Evolutionary conservation across 64 coral and sea anemone species (phyloP), one percentile per base, ranked within the genome.

Genomic region (Montipora foliosa): DNA sequence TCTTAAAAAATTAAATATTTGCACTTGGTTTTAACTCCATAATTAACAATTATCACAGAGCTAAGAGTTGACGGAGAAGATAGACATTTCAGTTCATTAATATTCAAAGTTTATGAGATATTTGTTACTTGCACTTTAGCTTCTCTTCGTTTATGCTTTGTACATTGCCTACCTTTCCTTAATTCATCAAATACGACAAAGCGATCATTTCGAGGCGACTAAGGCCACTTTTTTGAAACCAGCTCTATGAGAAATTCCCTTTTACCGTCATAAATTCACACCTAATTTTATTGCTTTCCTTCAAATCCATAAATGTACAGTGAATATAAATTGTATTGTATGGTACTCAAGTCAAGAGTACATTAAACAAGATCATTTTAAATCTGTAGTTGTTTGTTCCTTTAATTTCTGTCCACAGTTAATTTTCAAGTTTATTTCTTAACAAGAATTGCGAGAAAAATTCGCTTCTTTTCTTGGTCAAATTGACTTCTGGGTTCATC

Each of bases 1-100:
- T 68, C 6, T 69, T 48, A 20, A 29, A 71, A 86, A 71, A 48
- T 86, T 49, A 71, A 86, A 86, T 86, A 49, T 86, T 86, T 86
- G 82, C 47, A 86, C 64, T 72, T 72, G 45, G 51, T 71, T 50
- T 49, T 70, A 51, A 50, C 45, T 20, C 16, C 62, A 86, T 86
- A 49, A 86, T 69, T 50, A 71, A 47, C 46, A 86, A 86, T 86
- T 86, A 86, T 71, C 17, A 78, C 46, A 20, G 47, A 86, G 67
- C 45, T 86, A 50, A 50, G 46, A 86, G 37, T 47, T 29, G 61
- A 5, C 6, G 12, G 10, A 76, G 11, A 5, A 74, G 20, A 74
- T 62, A 25, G 10, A 82, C 10, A 7, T 44, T 17, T 82, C 50
- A 83, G 44, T 83, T 84, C 47, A 9, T 7, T 15, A 80, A 58